Evolutionary conservation across 2,113 vertebrate genomes (phyloP).

Genomic region (Menidia beryllina): DNA sequence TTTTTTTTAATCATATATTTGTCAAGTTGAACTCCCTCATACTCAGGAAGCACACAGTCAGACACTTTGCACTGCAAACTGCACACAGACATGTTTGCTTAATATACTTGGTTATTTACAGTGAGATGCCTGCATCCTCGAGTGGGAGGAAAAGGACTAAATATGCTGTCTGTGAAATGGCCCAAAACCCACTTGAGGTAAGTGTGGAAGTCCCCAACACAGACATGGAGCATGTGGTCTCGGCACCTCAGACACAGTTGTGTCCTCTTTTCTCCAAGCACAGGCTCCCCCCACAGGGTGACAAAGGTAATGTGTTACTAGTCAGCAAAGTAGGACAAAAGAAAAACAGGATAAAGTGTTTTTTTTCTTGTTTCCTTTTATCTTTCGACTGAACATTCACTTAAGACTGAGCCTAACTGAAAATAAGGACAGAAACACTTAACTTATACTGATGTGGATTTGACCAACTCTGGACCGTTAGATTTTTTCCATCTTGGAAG

Average conservation of each 20-base stretch:
- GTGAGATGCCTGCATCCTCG: slow-evolving; percentile 66
- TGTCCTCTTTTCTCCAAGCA: slow-evolving; percentile 63
- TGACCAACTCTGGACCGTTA: not conserved
- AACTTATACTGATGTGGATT: not conserved
- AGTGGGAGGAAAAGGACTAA: slow-evolving; percentile 75
- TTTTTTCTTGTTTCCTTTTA: not conserved
- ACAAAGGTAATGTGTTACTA: slow-evolving; percentile 58
- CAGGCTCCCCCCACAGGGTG: slow-evolving; percentile 80
- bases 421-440: not conserved
- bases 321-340: slow-evolving; percentile 47
- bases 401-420: slow-evolving; percentile 5
- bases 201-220: slow-evolving; percentile 78
- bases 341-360: slow-evolving; percentile 1
- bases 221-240: slow-evolving; percentile 57
- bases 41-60: slow-evolving; percentile 62
- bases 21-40: slow-evolving; percentile 75
- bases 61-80: slow-evolving; percentile 65
- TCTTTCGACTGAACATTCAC: not conserved
- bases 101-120: slow-evolving; percentile 72
- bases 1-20: slow-evolving; percentile 59
- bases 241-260: slow-evolving; percentile 51
- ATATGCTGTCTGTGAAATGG: slow-evolving; percentile 77
- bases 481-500: not conserved
- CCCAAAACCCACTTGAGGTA: slow-evolving; percentile 75
- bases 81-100: slow-evolving; percentile 75